phyloP scores from a whole-genome alignment of 2,888 invertebrate genomes.

The Rotaria macrura region DNA sequence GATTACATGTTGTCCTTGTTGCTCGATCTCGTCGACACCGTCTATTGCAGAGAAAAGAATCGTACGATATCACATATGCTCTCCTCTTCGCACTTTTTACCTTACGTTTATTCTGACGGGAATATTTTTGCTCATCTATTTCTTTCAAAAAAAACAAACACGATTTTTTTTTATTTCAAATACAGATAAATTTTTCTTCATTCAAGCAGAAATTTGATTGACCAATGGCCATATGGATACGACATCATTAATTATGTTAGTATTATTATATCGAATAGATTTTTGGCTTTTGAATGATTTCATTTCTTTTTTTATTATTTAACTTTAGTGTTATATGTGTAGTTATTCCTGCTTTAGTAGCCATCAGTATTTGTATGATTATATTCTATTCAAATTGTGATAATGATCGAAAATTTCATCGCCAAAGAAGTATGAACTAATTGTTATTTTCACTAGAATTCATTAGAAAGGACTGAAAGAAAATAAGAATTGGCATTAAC shows the following conservation, averaged over 20 bases:
- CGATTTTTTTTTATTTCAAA: too few relatives aligned
- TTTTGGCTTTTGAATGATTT: neutral
- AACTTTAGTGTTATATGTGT: neutral
- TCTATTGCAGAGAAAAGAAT: neutral
- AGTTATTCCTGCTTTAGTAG: neutral
- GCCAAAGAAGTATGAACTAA: neutral
- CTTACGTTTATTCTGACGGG: too few relatives aligned
- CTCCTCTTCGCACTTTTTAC: too few relatives aligned
- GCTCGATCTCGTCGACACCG: neutral
- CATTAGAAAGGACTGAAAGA: too few relatives aligned
- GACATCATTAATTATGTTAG: neutral
- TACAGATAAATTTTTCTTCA: too few relatives aligned
- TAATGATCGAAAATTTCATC: neutral
- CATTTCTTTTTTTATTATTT: neutral
- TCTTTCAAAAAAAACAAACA: neutral
- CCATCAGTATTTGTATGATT: neutral
- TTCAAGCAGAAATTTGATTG: neutral
- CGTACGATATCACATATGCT: neutral
- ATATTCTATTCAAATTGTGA: neutral
- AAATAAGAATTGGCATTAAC: too few relatives aligned
- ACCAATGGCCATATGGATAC: neutral
- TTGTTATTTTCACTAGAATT: neutral
- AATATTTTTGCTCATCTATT: neutral
- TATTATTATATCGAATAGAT: neutral
- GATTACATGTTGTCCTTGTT: neutral